A percentile compares a stretch with the other conserved stretches of the same genome.
Conservation (phyloP, 2,113 vertebrate species). For the Gymnarchus niloticus region DNA sequence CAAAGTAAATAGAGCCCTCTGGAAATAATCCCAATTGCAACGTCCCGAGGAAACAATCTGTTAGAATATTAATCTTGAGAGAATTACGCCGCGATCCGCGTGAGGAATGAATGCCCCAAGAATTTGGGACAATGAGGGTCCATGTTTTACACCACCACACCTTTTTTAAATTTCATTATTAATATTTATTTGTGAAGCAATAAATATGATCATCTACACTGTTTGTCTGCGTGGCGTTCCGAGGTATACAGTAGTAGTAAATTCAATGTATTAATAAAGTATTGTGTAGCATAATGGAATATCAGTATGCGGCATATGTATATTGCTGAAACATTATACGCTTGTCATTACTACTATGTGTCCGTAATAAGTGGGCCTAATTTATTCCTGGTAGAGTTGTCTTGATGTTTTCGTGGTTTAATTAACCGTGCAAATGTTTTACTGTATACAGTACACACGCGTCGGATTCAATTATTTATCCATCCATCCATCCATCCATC, state of each 20-base stretch:
- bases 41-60: background rate
- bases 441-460: background rate
- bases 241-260: background rate
- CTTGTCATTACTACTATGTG: background rate
- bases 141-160: background rate
- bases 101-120: background rate
- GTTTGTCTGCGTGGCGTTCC: background rate
- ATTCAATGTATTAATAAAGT: background rate
- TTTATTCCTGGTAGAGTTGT: background rate
- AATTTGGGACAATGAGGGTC: background rate
- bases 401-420: background rate
- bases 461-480: too few relatives aligned
- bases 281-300: background rate
- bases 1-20: background rate
- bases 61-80: background rate
- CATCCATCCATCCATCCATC: too few relatives aligned
- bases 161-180: background rate
- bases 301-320: background rate
- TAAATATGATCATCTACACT: background rate
- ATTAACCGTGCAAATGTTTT: background rate
- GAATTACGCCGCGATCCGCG: background rate
- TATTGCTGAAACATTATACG: background rate
- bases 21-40: background rate
- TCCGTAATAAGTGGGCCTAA: background rate
- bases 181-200: background rate